These are phyloP conservation scores for Dicerorhinus sumatrensis DNA, from an alignment of 2,113 vertebrate genomes.

Conservation along the genomic window DNA sequence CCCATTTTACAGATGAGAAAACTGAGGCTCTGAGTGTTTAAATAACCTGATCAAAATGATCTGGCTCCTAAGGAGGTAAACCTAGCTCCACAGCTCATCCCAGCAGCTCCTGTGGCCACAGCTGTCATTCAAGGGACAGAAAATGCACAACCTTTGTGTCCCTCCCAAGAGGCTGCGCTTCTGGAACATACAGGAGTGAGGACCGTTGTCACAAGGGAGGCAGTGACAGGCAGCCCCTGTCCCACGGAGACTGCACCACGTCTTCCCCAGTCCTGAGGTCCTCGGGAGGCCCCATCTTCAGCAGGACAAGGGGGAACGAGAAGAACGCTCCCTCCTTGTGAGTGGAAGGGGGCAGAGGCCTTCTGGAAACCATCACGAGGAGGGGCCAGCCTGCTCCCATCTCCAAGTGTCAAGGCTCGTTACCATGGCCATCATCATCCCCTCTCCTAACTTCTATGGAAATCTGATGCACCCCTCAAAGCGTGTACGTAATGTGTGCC, in stretches of 20 bases:
- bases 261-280: fast-evolving
- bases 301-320: neutral
- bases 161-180: too few species aligned
- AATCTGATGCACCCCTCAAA: neutral
- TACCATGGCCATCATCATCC: fast-evolving
- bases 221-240: neutral
- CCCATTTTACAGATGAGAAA: neutral
- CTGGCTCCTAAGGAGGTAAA: too few species aligned
- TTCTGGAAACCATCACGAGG: neutral
- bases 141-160: too few species aligned
- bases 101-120: fast-evolving
- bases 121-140: fast-evolving
- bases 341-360: too few species aligned
- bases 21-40: neutral
- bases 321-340: too few species aligned
- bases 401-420: too few species aligned
- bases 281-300: neutral
- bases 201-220: neutral
- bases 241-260: neutral
- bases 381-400: fast-evolving
- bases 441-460: neutral
- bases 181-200: too few species aligned
- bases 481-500: too few species aligned
- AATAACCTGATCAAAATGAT: fast-evolving
- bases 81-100: fast-evolving